These are phyloP conservation scores for Channallabes apus DNA, from an alignment of 2,797 vertebrate species.

Conservation along the genomic window DNA sequence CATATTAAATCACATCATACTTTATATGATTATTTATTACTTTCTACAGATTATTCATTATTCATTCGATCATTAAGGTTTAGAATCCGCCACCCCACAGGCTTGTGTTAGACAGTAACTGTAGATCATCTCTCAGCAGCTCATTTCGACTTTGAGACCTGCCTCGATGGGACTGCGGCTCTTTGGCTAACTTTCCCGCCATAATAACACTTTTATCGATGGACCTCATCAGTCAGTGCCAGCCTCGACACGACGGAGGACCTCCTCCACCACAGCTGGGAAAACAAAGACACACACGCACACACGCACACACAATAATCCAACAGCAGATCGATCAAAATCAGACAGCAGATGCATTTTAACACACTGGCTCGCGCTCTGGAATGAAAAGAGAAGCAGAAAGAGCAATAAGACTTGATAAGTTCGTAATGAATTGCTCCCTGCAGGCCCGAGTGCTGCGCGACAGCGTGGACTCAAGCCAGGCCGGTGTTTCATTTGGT, in stretches of 20 bases:
- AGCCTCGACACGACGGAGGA: conserved; percentile 9
- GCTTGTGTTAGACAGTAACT: not conserved
- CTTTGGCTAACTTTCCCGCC: conserved; percentile 6
- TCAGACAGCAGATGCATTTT: conserved; percentile 32
- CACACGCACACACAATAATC: conserved; percentile 7
- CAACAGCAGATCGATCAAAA: conserved; percentile 37
- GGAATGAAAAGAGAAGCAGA: conserved; percentile 23
- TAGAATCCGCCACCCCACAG: not conserved
- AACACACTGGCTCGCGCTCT: conserved; percentile 23
- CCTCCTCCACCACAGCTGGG: conserved; percentile 21
- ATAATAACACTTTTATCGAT: conserved; percentile 34
- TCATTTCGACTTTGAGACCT: not conserved
- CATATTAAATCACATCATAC: not conserved
- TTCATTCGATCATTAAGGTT: not conserved
- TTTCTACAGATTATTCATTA: not conserved
- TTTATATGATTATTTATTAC: not conserved
- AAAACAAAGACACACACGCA: conserved; percentile 17
- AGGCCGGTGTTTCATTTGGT: conserved; percentile 21
- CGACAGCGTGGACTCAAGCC: conserved; percentile 23
- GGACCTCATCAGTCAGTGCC: conserved; percentile 35
- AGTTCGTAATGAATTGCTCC: conserved; percentile 33
- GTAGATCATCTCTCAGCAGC: not conserved
- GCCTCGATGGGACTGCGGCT: not conserved
- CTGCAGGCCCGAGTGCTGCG: conserved; percentile 7
- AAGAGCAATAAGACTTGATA: conserved; percentile 30